Percentiles rank a stretch among this genome's conserved stretches.
Conservation (phyloP, 2,113 vertebrate species). For the Indicator indicator region DNA sequence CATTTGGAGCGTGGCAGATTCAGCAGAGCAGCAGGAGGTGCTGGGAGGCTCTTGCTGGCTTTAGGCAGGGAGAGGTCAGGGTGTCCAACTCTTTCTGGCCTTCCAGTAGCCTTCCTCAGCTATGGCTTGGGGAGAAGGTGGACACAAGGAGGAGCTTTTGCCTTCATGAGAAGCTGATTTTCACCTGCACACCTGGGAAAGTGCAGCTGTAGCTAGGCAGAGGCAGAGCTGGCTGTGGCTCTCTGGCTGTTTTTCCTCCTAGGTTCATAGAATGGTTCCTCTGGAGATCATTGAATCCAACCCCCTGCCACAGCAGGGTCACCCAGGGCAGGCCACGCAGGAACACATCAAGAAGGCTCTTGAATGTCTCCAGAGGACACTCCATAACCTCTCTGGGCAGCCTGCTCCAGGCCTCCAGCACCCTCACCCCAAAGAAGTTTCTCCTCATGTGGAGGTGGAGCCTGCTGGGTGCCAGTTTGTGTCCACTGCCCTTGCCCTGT, state of each 20-base stretch:
- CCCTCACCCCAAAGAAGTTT: no score
- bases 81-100: not conserved
- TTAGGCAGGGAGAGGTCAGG: not conserved
- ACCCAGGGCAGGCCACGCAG: no score
- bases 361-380: no score
- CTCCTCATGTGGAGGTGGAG: no score
- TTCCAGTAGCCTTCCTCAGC: not conserved
- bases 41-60: not conserved
- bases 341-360: no score
- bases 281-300: no score
- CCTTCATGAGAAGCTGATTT: not conserved
- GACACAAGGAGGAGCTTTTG: not conserved
- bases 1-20: not conserved
- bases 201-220: not conserved
- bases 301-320: no score
- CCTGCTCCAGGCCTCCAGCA: no score
- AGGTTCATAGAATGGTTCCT: no score
- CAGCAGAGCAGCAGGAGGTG: not conserved
- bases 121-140: not conserved
- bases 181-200: not conserved
- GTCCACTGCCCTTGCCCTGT: no score
- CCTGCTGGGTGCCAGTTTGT: no score
- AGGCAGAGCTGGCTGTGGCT: not conserved
- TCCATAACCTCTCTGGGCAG: no score
- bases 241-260: not conserved